Base-by-base conservation (phyloP, 1,140 invertebrate genomes). In the Hyles euphorbiae region DNA sequence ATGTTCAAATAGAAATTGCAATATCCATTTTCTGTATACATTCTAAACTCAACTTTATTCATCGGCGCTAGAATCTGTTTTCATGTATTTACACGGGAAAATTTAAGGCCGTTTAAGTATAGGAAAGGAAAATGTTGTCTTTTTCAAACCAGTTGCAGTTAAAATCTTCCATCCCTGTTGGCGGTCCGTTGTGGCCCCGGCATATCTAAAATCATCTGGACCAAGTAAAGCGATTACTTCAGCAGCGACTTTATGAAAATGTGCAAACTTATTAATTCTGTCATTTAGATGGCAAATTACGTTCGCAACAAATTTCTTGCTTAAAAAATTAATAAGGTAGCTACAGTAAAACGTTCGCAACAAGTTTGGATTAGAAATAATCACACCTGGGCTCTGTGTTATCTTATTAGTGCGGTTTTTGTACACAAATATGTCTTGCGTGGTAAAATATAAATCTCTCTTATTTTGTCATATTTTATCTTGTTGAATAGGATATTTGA, bases 71-170 rank as follows among this genome's bases (percentile, higher is more conserved):
- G 63, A 53, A 60, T 68, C 32, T 60, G 45, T 65, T 72, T 73
- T 80, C 12, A 53, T 36, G 53, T 46, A 54, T 33, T 7, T 32
- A 7, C 10, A 4, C 34, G 5, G n/a, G 7, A 64, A 48, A 58
- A 55, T 67, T 67, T 79, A 72, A 48, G 66, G 54, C 63, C 10
- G 60, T 70, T 67, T 71, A 61, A 59, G 53, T 51, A 56, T 67
- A 40, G 44, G 50, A 48, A 61, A 61, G 63, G 70, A 73, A 83
- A 84, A 86, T 83, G 81, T 85, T 88, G 85, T 86, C 83, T 85
- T 88, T 86, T 84, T 88, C 82, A 76, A 85, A 83, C 79, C 81
- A 86, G 79, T 85, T 79, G 81, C 81, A 85, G 81, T 85, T 82
- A 81, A 83, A 88, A 83, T 88, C 69, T 74, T 86, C 79, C 74